Evolutionary conservation across 2,888 invertebrate genomes (phyloP).

Genomic region (Drosophila stalkeri): DNA sequence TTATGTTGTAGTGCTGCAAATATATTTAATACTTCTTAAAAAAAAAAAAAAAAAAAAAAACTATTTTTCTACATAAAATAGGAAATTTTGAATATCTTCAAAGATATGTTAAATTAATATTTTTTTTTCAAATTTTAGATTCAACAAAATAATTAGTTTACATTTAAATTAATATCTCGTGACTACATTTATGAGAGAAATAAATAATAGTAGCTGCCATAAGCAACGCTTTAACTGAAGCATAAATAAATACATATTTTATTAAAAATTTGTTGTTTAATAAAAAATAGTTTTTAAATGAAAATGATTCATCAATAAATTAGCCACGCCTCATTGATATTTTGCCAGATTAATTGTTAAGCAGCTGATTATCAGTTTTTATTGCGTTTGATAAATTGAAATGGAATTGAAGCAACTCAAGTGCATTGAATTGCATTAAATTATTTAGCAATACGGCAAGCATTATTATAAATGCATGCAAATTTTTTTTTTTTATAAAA

Average conservation of each 20-base stretch:
- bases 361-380: constrained; percentile 13
- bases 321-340: constrained; percentile 4
- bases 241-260: background rate
- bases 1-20: too few species aligned
- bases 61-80: too few species aligned
- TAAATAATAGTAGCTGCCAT: background rate
- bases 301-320: background rate
- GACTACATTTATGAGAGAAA: background rate
- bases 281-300: background rate
- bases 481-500: background rate
- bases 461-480: background rate
- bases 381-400: background rate
- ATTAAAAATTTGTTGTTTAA: background rate
- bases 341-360: constrained; percentile 11
- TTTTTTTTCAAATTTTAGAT: too few species aligned
- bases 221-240: background rate
- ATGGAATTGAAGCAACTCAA: constrained; percentile 6
- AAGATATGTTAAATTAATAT: too few species aligned
- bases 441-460: background rate
- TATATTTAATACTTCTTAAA: too few species aligned
- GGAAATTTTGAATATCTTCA: too few species aligned
- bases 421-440: constrained; percentile 1
- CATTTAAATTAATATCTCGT: too few species aligned
- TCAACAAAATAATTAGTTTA: too few species aligned
- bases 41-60: too few species aligned